Evolutionary conservation across 53 echinoderm and acorn worm species (phyloP).

Genomic region (Apostichopus leukothele): DNA sequence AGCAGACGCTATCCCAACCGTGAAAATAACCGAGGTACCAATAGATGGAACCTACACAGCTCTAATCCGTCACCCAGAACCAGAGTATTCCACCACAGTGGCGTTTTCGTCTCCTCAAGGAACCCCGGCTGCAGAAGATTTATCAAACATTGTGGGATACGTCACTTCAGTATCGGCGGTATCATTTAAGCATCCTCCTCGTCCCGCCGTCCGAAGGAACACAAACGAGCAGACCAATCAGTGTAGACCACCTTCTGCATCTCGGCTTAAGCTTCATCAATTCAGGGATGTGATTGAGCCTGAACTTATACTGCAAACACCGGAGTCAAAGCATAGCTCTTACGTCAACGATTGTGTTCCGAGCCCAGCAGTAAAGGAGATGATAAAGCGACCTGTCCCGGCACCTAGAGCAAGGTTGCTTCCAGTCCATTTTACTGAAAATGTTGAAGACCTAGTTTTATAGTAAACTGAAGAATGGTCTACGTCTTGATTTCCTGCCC

Average conservation of each 20-base stretch:
- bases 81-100: conserved; percentile 29
- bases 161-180: conserved; percentile 24
- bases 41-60: conserved; percentile 46
- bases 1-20: conserved; percentile 8
- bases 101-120: neutral
- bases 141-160: conserved; percentile 33
- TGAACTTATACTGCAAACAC: neutral
- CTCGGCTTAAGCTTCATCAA: conserved; percentile 17
- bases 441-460: neutral
- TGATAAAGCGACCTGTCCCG: conserved; percentile 25
- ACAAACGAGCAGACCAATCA: conserved; percentile 9
- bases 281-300: conserved; percentile 10
- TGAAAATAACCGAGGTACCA: conserved; percentile 18
- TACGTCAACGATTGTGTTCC: conserved; percentile 33
- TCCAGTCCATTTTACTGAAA: conserved; percentile 10
- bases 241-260: conserved; percentile 19
- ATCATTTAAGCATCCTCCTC: conserved; percentile 38
- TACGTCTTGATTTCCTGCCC: too few species aligned
- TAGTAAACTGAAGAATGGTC: neutral
- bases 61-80: conserved; percentile 26
- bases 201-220: neutral
- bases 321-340: neutral
- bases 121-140: neutral
- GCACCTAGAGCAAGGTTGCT: conserved; percentile 33
- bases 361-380: conserved; percentile 16